Evolutionary conservation across 2,113 vertebrate genomes (phyloP), one percentile per base, ranked within the genome.

Genomic region (Cyrtonyx montezumae): DNA sequence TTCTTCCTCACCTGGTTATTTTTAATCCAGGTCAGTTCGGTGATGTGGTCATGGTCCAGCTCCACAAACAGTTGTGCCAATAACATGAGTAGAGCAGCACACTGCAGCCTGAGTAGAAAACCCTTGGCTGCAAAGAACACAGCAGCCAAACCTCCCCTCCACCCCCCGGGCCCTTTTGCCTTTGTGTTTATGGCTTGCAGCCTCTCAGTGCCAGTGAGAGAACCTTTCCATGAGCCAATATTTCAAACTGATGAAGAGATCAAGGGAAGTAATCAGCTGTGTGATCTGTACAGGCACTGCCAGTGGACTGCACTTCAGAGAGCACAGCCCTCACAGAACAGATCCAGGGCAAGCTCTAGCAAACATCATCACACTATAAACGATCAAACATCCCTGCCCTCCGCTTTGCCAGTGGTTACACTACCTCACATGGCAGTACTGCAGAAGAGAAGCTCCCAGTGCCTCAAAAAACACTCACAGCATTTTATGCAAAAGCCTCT

Each of bases 31-130:
- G n/a, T 13, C 40, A 6, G 21, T 18, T 43, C 1, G 8, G 87
- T 16, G 79, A 62, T 7, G 2, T 0, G 23, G 75, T 51, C n/a
- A 18, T 4, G 0, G 53, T 30, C 15, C 19, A 25, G 78, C 23
- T 65, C 68, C 55, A 9, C 1, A 6, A 80, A 40, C 71, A 30
- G 45, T 1, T 43, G 40, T 34, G 70, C 28, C 48, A 45, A 36
- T 42, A 26, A 36, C 45, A 26, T 13, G 0, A 61, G 77, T 0
- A 36, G 30, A 53, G 74, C 2, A 16, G 42, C 34, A 80, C 80
- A 58, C 76, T 14, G 13, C 45, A 75, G 42, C 45, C n/a, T 6
- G 4, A 84, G 25, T 6, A 71, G n/a, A 84, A 71, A 42, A 6
- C 61, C 2, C 30, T 8, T 6, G 63, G 55, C 55, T 91, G 77